A percentile compares a stretch with the other conserved stretches of the same genome.
Evolutionary conservation across 1,140 invertebrate genomes (phyloP).

Genomic region (Lepidotrigona ventralis): DNA sequence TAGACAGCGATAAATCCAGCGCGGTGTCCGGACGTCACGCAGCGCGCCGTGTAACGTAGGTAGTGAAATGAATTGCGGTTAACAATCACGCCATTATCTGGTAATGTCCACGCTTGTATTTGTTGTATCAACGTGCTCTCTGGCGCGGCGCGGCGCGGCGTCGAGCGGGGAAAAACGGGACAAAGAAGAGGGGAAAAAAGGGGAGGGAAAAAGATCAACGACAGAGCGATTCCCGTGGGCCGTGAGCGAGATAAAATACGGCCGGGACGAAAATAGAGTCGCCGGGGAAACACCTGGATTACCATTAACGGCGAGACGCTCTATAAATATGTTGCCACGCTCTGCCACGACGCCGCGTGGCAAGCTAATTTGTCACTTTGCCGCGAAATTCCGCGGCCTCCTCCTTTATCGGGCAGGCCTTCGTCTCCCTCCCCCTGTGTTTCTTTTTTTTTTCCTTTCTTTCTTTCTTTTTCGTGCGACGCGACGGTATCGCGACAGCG

Average conservation of each 20-base stretch:
- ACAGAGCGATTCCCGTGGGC: constrained; percentile 28
- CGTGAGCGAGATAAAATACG: constrained; percentile 27
- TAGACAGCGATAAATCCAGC: constrained; percentile 39
- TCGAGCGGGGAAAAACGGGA: too few species aligned
- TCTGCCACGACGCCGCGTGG: not conserved
- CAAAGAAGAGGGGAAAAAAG: not conserved
- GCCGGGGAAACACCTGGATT: constrained; percentile 46
- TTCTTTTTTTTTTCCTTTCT: not conserved
- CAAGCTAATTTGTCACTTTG: constrained; percentile 47
- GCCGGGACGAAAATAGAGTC: constrained; percentile 49
- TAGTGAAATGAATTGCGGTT: constrained; percentile 47
- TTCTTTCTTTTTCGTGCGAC: constrained; percentile 18
- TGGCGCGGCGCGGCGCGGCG: too few species aligned
- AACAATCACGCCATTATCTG: constrained; percentile 51
- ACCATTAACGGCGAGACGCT: constrained; percentile 41
- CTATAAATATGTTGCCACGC: constrained; percentile 46
- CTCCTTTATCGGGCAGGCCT: constrained; percentile 26
- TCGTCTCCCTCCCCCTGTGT: not conserved
- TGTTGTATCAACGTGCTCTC: not conserved
- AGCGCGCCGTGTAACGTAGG: constrained; percentile 44
- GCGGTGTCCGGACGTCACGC: constrained; percentile 14
- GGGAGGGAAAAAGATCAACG: not conserved
- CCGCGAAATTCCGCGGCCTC: constrained; percentile 39
- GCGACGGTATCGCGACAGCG: constrained; percentile 37
- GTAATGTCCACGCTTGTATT: constrained; percentile 45